Percentiles rank a stretch among this genome's conserved stretches.
phyloP scores from a whole-genome alignment of 2,888 invertebrate genomes.

The Entomobrya proxima region DNA sequence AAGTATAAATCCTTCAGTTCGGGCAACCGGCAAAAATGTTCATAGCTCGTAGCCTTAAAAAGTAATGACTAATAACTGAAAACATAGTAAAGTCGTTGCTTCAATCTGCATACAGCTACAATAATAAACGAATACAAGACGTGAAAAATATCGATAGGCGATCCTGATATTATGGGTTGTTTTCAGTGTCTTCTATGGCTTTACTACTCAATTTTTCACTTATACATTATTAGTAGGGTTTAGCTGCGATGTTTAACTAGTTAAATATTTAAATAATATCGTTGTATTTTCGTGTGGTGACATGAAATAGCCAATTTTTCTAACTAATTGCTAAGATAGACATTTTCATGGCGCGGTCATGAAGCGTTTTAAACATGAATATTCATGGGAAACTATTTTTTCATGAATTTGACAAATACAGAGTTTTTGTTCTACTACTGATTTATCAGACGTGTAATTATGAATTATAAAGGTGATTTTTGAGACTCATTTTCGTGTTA shows the following conservation, averaged over 20 bases:
- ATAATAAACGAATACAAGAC: too few relatives aligned
- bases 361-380: too few relatives aligned
- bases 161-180: background rate
- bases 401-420: too few relatives aligned
- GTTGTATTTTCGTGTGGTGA: background rate
- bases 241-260: background rate
- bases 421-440: too few relatives aligned
- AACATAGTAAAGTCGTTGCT: background rate
- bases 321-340: background rate
- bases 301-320: background rate
- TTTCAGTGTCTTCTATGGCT: conserved; percentile 41
- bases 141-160: too few relatives aligned
- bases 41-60: background rate
- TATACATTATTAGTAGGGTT: background rate
- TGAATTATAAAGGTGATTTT: too few relatives aligned
- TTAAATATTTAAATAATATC: too few relatives aligned
- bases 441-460: too few relatives aligned
- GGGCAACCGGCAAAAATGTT: background rate
- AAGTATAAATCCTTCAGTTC: background rate
- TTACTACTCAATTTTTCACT: conserved; percentile 25
- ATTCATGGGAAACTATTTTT: too few relatives aligned
- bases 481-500: too few relatives aligned
- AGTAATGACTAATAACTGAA: background rate
- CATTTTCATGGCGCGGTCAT: background rate
- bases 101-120: background rate